phyloP scores from a whole-genome alignment of 2,797 vertebrate species.

The Melanotaenia trifasciata region DNA sequence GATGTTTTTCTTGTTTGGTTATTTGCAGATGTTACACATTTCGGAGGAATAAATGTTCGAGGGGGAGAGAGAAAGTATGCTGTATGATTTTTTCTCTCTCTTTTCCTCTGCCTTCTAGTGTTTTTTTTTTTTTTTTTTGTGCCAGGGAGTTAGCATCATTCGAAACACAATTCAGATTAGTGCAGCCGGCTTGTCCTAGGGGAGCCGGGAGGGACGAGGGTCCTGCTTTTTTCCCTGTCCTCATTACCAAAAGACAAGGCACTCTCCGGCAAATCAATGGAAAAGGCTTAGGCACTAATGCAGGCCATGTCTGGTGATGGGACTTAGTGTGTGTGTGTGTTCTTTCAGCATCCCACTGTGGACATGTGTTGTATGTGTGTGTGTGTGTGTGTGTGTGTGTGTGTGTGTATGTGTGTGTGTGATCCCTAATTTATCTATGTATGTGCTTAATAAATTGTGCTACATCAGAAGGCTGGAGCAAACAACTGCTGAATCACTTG shows the following conservation, averaged over 20 bases:
- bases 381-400: constrained; percentile 36
- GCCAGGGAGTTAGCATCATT: constrained; percentile 68
- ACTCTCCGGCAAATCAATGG: constrained; percentile 82
- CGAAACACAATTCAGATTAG: constrained; percentile 82
- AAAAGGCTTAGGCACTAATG: constrained; percentile 78
- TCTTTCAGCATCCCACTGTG: constrained; percentile 34
- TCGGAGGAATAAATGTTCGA: constrained; percentile 47
- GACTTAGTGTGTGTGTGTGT: constrained; percentile 46
- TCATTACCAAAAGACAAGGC: constrained; percentile 85
- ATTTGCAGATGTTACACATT: constrained; percentile 62
- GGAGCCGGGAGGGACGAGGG: constrained; percentile 74
- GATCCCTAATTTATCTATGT: constrained; percentile 26
- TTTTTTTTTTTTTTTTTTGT: constrained; percentile 43
- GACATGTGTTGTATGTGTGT: constrained; percentile 23
- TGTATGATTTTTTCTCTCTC: constrained; percentile 56
- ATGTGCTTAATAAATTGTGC: constrained; percentile 58
- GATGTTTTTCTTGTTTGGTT: constrained; percentile 51
- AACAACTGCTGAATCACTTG: constrained; percentile 43
- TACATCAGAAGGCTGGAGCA: constrained; percentile 57
- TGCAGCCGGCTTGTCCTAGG: constrained; percentile 71
- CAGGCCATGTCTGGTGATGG: constrained; percentile 70
- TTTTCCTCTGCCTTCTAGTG: constrained; percentile 50
- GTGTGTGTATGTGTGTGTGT: constrained; percentile 22
- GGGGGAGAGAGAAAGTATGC: constrained; percentile 20
- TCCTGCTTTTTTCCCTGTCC: constrained; percentile 81